Base-by-base conservation (phyloP, 2,888 invertebrate species). In the Ischnus inquisitorius region DNA sequence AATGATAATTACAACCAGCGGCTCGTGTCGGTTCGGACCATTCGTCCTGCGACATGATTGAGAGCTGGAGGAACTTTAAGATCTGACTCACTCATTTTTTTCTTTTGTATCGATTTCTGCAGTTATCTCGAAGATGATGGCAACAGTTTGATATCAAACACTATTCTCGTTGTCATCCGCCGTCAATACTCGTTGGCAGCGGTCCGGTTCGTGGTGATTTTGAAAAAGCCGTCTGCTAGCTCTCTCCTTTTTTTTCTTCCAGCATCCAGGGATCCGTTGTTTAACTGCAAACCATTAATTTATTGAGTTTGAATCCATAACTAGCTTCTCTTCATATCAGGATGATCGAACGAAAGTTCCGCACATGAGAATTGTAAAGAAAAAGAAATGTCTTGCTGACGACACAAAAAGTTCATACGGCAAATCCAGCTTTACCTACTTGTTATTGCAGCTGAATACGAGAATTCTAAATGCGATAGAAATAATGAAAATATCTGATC, bases 41-140 rank as follows among this genome's bases (percentile, higher is more conserved):
- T 64, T 75, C 48, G 10, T 62, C 51, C 64, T 75, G 46, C 22
- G 62, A 39, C 62, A 72, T 60, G 57, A 8, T 71, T 25, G 60
- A 41, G 25, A 60, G 43, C 41, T 41, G 41, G 22, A 43, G 60
- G 60, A 12, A 69, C 6, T 69, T 6, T 25, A 5, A 57, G 2
- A 25, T 12, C 3, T 57, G 25, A 12, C 22, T 57, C 57, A 57
- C 22, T 14, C 25, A 0, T 12, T 12, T 51, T 34, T 19, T 19
- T 46, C n/a, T n/a, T 51, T 10, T 8, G 0, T 8, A 34, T 6
- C 34, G 8, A 34, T 51, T 19, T 51, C 3, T 14, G 3, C 25
- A 5, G 5, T 5, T 57, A 51, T 8, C 46, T 57, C 12, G 4
- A 12, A 10, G 19, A 22, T 10, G 8, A 14, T 25, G 19, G 14